Base-by-base conservation (phyloP, 2,888 invertebrate species). In the Ctenicera cuprea region DNA sequence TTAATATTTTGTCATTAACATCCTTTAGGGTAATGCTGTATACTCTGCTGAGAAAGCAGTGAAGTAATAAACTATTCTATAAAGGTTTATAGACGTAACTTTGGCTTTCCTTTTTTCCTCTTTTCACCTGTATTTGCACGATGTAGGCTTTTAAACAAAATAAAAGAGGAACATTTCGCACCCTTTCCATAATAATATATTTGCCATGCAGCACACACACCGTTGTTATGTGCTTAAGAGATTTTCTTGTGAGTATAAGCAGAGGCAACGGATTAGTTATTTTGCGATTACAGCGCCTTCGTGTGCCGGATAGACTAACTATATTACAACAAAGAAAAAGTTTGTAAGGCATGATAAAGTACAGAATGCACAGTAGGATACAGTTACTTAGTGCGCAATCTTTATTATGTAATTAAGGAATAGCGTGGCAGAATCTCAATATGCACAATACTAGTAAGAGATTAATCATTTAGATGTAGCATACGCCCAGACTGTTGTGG, bases 181-280 rank as follows among this genome's bases (percentile, higher is more conserved):
- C 30, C 26, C 30, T 66, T 26, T 8, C 22, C 52, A 30, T 41
- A 43, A 54, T 66, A 66, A 52, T 54, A 41, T 54, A 66, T 66
- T 66, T 57, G 33, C 66, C 57, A 66, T 61, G 69, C 69, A 50
- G 61, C 30, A 61, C 69, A 50, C 69, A 67, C 59, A 59, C 48
- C 16, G 45, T 33, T 59, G 59, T 62, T 70, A 70, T 70, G 61
- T 54, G 63, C 69, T 62, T 70, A 70, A 71, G 59, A 71, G 64
- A 65, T 71, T 71, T 63, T 71, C 59, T 37, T 64, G 57, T 43
- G 64, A 45, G 30, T 65, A 59, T 71, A 71, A 71, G 71, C 59
- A 48, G 20, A 65, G 57, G 65, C 57, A 38, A 57, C 65, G 65
- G 71, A 71, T 71, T 71, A 65, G 65, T 71, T 65, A 65, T 65